These are phyloP conservation scores for Sapayoa aenigma DNA, from an alignment of 2,113 vertebrate genomes.

Conservation along the genomic window DNA sequence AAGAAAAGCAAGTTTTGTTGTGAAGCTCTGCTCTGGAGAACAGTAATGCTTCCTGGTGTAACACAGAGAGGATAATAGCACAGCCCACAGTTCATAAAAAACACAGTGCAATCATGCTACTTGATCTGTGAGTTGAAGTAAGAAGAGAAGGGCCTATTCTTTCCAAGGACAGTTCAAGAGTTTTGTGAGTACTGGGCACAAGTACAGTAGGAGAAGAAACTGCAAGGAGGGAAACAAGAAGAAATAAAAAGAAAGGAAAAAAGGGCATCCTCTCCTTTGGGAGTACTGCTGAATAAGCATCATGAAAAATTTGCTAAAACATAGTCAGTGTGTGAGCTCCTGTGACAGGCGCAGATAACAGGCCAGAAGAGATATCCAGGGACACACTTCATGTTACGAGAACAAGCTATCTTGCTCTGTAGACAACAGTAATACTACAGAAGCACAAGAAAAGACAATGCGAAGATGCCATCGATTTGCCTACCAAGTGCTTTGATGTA, in stretches of 20 bases:
- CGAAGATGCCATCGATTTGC: neutral
- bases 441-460: neutral
- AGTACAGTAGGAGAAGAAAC: neutral
- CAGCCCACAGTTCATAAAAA: neutral
- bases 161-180: neutral
- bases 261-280: neutral
- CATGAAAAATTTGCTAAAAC: neutral
- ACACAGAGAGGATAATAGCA: neutral
- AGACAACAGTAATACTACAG: neutral
- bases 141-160: neutral
- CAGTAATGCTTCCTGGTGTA: neutral
- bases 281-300: neutral
- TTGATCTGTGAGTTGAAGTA: neutral
- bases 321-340: neutral
- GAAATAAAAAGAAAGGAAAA: neutral
- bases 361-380: neutral
- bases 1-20: neutral
- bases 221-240: neutral
- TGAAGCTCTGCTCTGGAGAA: neutral
- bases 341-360: neutral
- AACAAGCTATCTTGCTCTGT: neutral
- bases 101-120: accelerated
- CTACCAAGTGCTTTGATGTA: neutral
- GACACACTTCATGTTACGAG: neutral
- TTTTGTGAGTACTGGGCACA: neutral